Conservation (phyloP, 1,140 invertebrate species). For the Callitettix versicolor region DNA sequence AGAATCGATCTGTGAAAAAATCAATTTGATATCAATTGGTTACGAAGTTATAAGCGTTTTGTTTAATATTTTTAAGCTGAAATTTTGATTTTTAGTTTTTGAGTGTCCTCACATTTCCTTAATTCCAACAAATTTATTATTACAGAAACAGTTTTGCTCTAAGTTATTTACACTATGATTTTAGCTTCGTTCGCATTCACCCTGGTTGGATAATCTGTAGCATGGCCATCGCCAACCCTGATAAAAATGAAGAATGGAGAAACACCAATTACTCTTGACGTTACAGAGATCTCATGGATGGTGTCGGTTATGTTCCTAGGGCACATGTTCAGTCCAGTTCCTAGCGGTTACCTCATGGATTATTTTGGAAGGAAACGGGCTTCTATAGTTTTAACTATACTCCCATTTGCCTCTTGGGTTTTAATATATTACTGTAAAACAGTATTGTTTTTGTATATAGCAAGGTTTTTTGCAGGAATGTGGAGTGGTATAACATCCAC, state of each 20-base stretch:
- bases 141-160: too few relatives aligned
- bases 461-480: slow-evolving; percentile 40
- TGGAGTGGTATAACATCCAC: slow-evolving; percentile 62
- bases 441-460: slow-evolving; percentile 12
- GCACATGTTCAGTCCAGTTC: background rate
- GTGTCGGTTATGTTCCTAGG: slow-evolving; percentile 7
- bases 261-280: background rate
- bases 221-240: slow-evolving; percentile 4
- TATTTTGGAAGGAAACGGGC: slow-evolving; percentile 58
- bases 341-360: slow-evolving; percentile 44
- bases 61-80: too few relatives aligned
- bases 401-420: slow-evolving; percentile 36
- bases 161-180: too few relatives aligned
- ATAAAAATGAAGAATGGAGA: background rate
- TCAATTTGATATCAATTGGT: too few relatives aligned
- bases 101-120: too few relatives aligned
- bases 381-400: slow-evolving; percentile 50
- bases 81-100: too few relatives aligned
- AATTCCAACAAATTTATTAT: too few relatives aligned
- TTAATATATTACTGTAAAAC: slow-evolving; percentile 35
- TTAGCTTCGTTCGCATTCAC: background rate
- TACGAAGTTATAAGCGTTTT: too few relatives aligned
- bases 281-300: slow-evolving; percentile 8
- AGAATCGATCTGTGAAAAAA: too few relatives aligned
- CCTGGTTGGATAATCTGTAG: background rate